Evolutionary conservation across 2,888 invertebrate genomes (phyloP).

Genomic region (Endotricha flammealis): DNA sequence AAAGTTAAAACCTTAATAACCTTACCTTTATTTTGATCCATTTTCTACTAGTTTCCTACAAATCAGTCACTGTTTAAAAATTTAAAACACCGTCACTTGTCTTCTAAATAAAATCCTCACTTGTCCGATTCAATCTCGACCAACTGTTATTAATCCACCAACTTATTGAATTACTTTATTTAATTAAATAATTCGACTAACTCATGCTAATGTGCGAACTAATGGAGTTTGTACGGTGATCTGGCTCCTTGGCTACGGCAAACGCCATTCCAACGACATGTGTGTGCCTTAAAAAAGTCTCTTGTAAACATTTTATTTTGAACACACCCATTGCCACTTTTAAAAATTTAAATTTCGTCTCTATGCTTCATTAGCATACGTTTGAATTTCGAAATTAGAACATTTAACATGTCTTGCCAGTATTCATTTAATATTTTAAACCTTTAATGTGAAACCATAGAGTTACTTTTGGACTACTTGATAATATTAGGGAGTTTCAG

Average conservation of each 20-base stretch:
- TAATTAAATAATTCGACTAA: conserved; percentile 77
- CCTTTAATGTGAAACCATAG: conserved; percentile 30
- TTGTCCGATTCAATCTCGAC: conserved; percentile 45
- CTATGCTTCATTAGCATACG: conserved; percentile 24
- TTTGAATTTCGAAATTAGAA: conserved; percentile 26
- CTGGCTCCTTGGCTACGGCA: conserved; percentile 57
- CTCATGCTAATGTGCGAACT: conserved; percentile 74
- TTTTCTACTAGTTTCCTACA: conserved; percentile 18
- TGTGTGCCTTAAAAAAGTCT: conserved; percentile 50
- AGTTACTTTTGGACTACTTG: conserved; percentile 27
- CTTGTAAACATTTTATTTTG: conserved; percentile 35
- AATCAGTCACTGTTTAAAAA: conserved; percentile 6
- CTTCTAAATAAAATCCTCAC: conserved; percentile 42
- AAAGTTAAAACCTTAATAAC: conserved; percentile 9
- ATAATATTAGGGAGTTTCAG: conserved; percentile 38
- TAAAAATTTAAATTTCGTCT: conserved; percentile 27
- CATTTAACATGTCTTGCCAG: conserved; percentile 13
- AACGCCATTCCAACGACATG: conserved; percentile 47
- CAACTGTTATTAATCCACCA: conserved; percentile 69
- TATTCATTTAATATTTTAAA: conserved; percentile 24
- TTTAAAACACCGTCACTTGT: conserved; percentile 47
- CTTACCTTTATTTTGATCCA: conserved; percentile 68
- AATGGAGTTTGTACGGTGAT: conserved; percentile 68
- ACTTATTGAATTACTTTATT: conserved; percentile 75
- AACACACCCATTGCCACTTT: conserved; percentile 42